Evolutionary conservation across 2,113 vertebrate species (phyloP).

Genomic region (Pterocles gutturalis): DNA sequence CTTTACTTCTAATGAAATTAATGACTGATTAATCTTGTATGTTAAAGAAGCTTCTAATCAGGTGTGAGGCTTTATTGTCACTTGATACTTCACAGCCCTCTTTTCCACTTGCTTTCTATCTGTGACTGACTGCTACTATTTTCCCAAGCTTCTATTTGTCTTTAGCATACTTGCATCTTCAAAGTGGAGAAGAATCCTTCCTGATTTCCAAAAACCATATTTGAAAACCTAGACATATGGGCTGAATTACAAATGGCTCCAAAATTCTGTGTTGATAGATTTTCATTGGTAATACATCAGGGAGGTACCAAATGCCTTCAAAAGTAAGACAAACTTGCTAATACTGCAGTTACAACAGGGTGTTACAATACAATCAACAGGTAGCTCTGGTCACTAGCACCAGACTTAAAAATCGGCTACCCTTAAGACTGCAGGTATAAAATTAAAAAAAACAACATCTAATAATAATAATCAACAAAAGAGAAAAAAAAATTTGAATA

Average conservation of each 20-base stretch:
- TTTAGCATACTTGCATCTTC: not conserved
- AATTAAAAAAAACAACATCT: not conserved
- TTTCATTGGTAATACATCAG: not conserved
- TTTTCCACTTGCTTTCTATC: not conserved
- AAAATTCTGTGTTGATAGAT: not conserved
- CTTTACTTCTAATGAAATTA: not conserved
- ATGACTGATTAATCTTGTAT: not conserved
- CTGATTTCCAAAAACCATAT: not conserved
- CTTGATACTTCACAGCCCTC: not conserved
- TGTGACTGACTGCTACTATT: not conserved
- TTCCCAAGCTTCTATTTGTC: not conserved
- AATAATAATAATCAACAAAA: not conserved
- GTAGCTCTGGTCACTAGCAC: not conserved
- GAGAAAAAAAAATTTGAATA: not conserved
- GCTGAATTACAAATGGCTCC: not conserved
- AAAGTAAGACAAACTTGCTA: not conserved
- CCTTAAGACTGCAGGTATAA: not conserved
- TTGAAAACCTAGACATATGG: not conserved
- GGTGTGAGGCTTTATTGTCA: not conserved
- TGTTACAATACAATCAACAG: not conserved
- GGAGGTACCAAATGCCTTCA: not conserved
- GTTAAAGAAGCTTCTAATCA: not conserved
- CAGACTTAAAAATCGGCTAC: not conserved
- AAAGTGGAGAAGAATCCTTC: not conserved
- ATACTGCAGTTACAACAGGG: not conserved